A percentile compares a stretch with the other conserved stretches of the same genome.
phyloP scores from a whole-genome alignment of 37 sponge, comb jelly and placozoan species.

The Amphimedon queenslandica region DNA sequence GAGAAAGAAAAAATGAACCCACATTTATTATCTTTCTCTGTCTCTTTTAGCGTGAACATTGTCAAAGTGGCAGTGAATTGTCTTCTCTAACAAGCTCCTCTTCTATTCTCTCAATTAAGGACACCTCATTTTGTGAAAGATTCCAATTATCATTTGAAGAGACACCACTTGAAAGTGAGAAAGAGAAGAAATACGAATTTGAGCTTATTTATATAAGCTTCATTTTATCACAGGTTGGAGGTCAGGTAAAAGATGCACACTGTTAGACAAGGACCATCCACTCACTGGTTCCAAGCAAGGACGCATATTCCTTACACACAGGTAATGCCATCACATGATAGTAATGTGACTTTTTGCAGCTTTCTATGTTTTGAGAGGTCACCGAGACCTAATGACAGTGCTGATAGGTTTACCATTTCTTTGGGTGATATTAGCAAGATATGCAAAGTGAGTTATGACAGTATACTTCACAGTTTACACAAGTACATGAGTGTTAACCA shows the following conservation, averaged over 20 bases:
- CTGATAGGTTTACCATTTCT: conserved; percentile 36
- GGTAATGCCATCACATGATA: conserved; percentile 9
- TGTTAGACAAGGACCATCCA: conserved; percentile 64
- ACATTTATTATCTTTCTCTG: too few species aligned
- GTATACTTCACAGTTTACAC: too few species aligned
- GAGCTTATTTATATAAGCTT: neutral
- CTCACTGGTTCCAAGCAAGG: conserved; percentile 65
- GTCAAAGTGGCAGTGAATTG: too few species aligned
- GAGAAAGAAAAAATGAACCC: too few species aligned
- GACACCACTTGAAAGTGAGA: conserved; percentile 19
- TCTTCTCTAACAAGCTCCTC: neutral
- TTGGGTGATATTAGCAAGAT: conserved; percentile 35
- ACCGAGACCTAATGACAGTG: conserved; percentile 1
- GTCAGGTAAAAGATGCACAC: conserved; percentile 52
- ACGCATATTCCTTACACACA: conserved; percentile 66
- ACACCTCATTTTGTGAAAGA: conserved; percentile 39
- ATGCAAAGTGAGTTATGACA: too few species aligned
- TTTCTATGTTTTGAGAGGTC: conserved; percentile 61
- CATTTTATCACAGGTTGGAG: conserved; percentile 38
- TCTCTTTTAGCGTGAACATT: too few species aligned
- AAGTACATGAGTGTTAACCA: too few species aligned
- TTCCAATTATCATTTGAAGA: conserved; percentile 44
- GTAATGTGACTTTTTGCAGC: conserved; percentile 5
- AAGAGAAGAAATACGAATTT: conserved; percentile 42
- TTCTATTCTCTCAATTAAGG: conserved; percentile 11